These are phyloP conservation scores for Drosophila limbata DNA, from an alignment of 2,888 invertebrate genomes.

Conservation along the genomic window DNA sequence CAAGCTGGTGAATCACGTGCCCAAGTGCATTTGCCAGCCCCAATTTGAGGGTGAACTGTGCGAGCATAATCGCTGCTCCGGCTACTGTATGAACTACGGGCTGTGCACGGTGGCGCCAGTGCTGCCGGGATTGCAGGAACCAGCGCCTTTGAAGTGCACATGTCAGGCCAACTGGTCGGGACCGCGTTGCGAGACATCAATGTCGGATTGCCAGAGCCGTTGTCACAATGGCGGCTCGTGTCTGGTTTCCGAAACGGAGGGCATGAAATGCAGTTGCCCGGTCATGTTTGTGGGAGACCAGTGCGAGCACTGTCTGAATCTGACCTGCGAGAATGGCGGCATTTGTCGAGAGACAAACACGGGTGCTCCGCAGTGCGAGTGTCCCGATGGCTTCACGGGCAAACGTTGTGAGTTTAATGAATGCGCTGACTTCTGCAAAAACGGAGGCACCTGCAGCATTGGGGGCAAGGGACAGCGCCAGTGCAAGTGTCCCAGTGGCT, in stretches of 20 bases:
- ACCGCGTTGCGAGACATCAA: slow-evolving; percentile 88
- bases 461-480: slow-evolving; percentile 83
- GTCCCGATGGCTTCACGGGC: slow-evolving; percentile 87
- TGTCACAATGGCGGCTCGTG: slow-evolving; percentile 89
- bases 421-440: slow-evolving; percentile 87
- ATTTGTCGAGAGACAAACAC: slow-evolving; percentile 86
- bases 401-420: slow-evolving; percentile 87
- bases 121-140: slow-evolving; percentile 77
- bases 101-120: slow-evolving; percentile 86
- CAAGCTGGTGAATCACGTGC: slow-evolving; percentile 86
- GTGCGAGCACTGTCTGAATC: slow-evolving; percentile 87
- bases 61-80: slow-evolving; percentile 89
- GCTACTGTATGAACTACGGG: slow-evolving; percentile 89
- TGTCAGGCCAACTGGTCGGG: slow-evolving; percentile 89
- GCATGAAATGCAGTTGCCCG: slow-evolving; percentile 86
- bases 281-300: slow-evolving; percentile 86
- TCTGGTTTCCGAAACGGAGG: slow-evolving; percentile 81
- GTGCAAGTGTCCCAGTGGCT: slow-evolving; percentile 82
- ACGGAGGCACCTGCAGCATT: slow-evolving; percentile 86
- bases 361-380: slow-evolving; percentile 86
- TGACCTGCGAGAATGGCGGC: slow-evolving; percentile 88
- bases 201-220: slow-evolving; percentile 86
- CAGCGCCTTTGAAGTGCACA: slow-evolving; percentile 86
- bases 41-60: slow-evolving; percentile 89
- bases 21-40: slow-evolving; percentile 88